Evolutionary conservation across 2,888 invertebrate genomes (phyloP), one percentile per base, ranked within the genome.

Genomic region (Cataglyphis albicans): DNA sequence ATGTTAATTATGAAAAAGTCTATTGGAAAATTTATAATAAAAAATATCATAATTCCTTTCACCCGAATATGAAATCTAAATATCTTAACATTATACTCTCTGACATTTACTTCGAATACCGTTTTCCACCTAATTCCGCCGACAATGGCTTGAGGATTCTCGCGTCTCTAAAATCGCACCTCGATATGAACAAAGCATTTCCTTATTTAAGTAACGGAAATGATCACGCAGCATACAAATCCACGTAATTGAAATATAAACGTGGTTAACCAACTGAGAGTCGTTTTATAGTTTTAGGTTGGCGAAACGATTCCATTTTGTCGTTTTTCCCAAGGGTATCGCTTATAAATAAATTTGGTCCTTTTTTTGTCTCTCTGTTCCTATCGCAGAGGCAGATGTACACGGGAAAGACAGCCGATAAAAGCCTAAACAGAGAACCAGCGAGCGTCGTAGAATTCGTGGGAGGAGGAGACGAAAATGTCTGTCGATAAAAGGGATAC

Each of bases 331-430:
- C 52, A 81, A 48, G 80, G 68, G 75, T 72, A 82, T 81, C 81
- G 74, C 84, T 89, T 87, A 84, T 87, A 89, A 89, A 89, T 89
- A 89, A 87, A 87, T 89, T 89, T 82, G 72, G 57, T 32, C 41
- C 72, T 78, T 73, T 57, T 87, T 61, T 81, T 84, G 72, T 68
- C 82, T 61, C 64, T 29, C 68, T 86, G 78, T 72, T 81, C 52
- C 44, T 52, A 52, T 52, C 52, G n/a, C n/a, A 41, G 21, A 67
- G 68, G 59, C 75, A 84, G 86, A 89, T 89, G 78, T 83, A 86
- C 70, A 68, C 35, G 74, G 72, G 61, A 70, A 75, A 41, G 82
- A 52, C 70, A 52, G 65, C 82, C 83, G 89, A 89, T 89, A 89
- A 87, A 87, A 82, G 84, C 38, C 81, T 82, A 88, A 87, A 86